Evolutionary conservation across 2,113 vertebrate species (phyloP).

Genomic region (Cinclus cinclus): DNA sequence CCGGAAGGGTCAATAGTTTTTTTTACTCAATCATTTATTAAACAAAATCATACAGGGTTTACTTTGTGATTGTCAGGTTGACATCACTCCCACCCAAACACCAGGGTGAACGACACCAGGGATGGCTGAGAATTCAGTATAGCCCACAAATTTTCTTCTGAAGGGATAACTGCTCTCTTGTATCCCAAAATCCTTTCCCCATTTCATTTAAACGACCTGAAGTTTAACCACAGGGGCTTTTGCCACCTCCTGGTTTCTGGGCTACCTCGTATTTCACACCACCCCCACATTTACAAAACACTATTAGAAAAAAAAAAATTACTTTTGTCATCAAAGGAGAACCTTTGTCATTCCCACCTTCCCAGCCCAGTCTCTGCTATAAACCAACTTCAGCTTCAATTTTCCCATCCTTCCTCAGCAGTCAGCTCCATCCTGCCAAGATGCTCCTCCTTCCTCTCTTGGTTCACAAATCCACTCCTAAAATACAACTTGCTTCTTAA

Average conservation of each 20-base stretch:
- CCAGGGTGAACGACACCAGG: not conserved
- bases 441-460: not conserved
- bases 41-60: not conserved
- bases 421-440: accelerated
- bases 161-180: not conserved
- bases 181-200: not conserved
- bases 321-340: not conserved
- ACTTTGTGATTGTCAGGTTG: not conserved
- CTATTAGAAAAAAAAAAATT: not conserved
- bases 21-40: not conserved
- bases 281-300: not conserved
- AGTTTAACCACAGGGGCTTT: not conserved
- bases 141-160: not conserved
- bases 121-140: not conserved
- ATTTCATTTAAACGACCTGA: not conserved
- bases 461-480: not conserved
- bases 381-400: not conserved
- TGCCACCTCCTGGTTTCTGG: not conserved
- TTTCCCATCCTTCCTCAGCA: not conserved
- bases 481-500: not conserved
- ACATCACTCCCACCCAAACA: not conserved
- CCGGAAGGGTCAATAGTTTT: not conserved
- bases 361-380: not conserved
- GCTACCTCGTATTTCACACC: not conserved
- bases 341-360: not conserved